These are phyloP conservation scores for Panzeria rudis DNA, from an alignment of 2,888 invertebrate genomes.

Conservation along the genomic window DNA sequence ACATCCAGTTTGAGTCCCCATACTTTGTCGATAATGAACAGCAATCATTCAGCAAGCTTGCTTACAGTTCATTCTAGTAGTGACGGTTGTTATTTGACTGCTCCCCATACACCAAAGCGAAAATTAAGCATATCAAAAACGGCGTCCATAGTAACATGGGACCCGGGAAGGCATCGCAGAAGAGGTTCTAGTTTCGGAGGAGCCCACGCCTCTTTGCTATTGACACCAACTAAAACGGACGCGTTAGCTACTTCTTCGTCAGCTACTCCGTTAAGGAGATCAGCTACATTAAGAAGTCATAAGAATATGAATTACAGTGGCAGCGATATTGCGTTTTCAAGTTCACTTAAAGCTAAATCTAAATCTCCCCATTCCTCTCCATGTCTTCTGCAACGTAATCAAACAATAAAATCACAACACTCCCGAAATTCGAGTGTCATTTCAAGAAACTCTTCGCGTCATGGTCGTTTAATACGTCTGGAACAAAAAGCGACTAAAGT, in stretches of 20 bases:
- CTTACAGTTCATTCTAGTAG: slow-evolving; percentile 76
- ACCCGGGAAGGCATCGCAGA: slow-evolving; percentile 86
- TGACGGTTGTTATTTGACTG: slow-evolving; percentile 80
- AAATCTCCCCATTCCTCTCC: slow-evolving; percentile 85
- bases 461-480: slow-evolving; percentile 92
- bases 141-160: slow-evolving; percentile 89
- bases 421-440: slow-evolving; percentile 92
- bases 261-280: slow-evolving; percentile 85
- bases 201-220: slow-evolving; percentile 86
- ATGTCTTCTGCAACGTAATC: slow-evolving; percentile 85
- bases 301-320: slow-evolving; percentile 80
- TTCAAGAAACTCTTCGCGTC: slow-evolving; percentile 91
- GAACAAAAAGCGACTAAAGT: slow-evolving; percentile 99
- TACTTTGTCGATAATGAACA: slow-evolving; percentile 61
- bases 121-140: slow-evolving; percentile 85
- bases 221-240: slow-evolving; percentile 84
- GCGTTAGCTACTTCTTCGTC: slow-evolving; percentile 74
- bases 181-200: slow-evolving; percentile 90
- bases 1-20: slow-evolving; percentile 81
- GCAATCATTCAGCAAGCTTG: slow-evolving; percentile 73
- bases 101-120: slow-evolving; percentile 83
- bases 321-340: slow-evolving; percentile 38
- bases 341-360: slow-evolving; percentile 79
- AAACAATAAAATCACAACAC: slow-evolving; percentile 88
- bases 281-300: slow-evolving; percentile 86